phyloP scores from a whole-genome alignment of 2,888 invertebrate genomes.

The Branchellion lobata region DNA sequence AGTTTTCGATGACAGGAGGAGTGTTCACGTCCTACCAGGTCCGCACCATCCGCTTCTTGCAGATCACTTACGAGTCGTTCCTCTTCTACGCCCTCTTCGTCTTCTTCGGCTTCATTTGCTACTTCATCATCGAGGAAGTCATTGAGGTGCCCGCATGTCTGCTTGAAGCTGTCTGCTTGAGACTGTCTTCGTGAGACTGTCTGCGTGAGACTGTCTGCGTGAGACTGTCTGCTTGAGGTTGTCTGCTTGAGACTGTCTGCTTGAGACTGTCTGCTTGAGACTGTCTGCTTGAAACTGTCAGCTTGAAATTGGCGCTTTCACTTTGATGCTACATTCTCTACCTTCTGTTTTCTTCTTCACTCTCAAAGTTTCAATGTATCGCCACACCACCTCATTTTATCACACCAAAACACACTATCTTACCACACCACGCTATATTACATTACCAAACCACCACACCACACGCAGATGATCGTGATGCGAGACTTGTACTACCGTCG shows the following conservation, averaged over 20 bases:
- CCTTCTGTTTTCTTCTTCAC: background rate
- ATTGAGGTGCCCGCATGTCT: conserved; percentile 21
- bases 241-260: too few relatives aligned
- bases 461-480: conserved; percentile 13
- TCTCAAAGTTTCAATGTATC: background rate
- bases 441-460: too few relatives aligned
- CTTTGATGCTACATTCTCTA: background rate
- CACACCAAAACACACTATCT: too few relatives aligned
- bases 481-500: conserved; percentile 4
- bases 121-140: conserved; percentile 18
- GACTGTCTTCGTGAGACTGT: too few relatives aligned
- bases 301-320: background rate
- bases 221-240: background rate
- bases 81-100: conserved; percentile 2
- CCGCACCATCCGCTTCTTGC: conserved; percentile 7
- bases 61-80: background rate
- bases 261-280: too few relatives aligned
- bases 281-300: background rate
- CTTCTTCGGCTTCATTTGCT: conserved; percentile 13
- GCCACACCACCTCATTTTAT: too few relatives aligned
- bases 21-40: conserved; percentile 30
- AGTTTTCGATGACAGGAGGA: conserved; percentile 38
- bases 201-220: background rate
- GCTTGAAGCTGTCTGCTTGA: too few relatives aligned
- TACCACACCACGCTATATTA: too few relatives aligned